Conservation (phyloP, 1,140 invertebrate genomes). For the Neodiprion virginianus region DNA sequence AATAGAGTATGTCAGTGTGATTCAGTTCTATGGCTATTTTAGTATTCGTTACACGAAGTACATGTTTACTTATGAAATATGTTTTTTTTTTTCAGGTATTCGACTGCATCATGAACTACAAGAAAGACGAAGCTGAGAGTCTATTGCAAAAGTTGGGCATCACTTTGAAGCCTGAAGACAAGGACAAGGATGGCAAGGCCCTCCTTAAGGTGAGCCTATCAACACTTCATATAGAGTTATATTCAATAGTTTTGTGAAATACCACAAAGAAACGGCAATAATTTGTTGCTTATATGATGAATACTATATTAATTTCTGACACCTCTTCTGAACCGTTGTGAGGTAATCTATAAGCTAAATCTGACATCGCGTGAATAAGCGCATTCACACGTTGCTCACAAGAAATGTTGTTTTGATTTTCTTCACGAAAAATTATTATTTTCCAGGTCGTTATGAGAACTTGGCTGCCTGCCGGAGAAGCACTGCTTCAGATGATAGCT, state of each 20-base stretch:
- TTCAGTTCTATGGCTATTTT: too few species aligned
- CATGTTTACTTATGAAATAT: constrained; percentile 14
- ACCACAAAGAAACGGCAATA: background rate
- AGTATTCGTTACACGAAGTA: background rate
- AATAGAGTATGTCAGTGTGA: constrained; percentile 5
- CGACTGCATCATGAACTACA: constrained; percentile 97
- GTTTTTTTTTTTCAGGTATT: constrained; percentile 73
- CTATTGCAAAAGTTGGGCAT: constrained; percentile 91
- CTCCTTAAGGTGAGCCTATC: constrained; percentile 74
- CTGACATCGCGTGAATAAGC: constrained; percentile 30
- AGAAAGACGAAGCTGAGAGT: constrained; percentile 91
- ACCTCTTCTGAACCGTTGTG: constrained; percentile 57
- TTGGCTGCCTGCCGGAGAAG: constrained; percentile 99
- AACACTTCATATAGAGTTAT: background rate
- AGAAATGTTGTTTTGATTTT: constrained; percentile 14
- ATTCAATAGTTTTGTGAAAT: constrained; percentile 4
- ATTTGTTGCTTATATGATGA: constrained; percentile 45
- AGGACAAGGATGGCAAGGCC: constrained; percentile 93
- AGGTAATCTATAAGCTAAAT: constrained; percentile 37
- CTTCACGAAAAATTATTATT: constrained; percentile 18
- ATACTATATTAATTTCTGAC: constrained; percentile 51
- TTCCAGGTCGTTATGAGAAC: constrained; percentile 92
- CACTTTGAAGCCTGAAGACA: constrained; percentile 92
- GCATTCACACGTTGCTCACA: background rate
- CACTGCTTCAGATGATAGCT: constrained; percentile 99